A percentile compares a stretch with the other conserved stretches of the same genome.
phyloP scores from a whole-genome alignment of 2,797 vertebrate genomes.

The Phylloscopus collybita region DNA sequence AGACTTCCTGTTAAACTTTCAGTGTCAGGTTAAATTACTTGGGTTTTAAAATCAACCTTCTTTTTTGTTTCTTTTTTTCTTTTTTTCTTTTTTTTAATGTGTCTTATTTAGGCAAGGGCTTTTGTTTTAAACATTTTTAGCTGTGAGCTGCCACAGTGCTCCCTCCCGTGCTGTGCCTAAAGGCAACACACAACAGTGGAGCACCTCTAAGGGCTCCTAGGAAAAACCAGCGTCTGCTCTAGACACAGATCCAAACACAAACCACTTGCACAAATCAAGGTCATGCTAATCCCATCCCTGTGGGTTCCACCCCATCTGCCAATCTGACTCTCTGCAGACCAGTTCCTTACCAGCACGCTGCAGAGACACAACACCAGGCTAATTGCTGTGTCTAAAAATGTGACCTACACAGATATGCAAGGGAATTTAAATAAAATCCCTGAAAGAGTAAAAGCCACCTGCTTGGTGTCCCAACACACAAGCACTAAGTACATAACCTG shows the following conservation, averaged over 20 bases:
- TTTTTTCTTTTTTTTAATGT: accelerated
- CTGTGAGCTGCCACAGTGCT: not conserved
- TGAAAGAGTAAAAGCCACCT: not conserved
- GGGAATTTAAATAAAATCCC: slow-evolving; percentile 11
- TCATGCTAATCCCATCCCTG: not conserved
- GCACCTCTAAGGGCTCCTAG: not conserved
- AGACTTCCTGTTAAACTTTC: not conserved
- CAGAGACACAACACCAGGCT: not conserved
- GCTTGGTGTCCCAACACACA: not conserved
- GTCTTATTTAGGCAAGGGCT: not conserved
- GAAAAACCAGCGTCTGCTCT: not conserved
- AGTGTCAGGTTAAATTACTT: not conserved
- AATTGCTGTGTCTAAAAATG: slow-evolving; percentile 1
- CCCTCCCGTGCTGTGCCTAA: accelerated
- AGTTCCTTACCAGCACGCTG: not conserved
- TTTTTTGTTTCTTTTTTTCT: not conserved
- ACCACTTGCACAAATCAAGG: not conserved
- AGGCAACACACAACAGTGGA: not conserved
- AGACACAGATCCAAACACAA: not conserved
- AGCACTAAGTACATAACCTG: not conserved
- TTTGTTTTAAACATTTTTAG: not conserved
- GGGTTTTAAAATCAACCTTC: not conserved
- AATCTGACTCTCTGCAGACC: not conserved
- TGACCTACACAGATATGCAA: not conserved
- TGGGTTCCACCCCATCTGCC: not conserved